A percentile compares a stretch with the other conserved stretches of the same genome.
These are phyloP conservation scores for Diorhabda carinulata DNA, from an alignment of 1,140 invertebrate genomes.

Conservation along the genomic window DNA sequence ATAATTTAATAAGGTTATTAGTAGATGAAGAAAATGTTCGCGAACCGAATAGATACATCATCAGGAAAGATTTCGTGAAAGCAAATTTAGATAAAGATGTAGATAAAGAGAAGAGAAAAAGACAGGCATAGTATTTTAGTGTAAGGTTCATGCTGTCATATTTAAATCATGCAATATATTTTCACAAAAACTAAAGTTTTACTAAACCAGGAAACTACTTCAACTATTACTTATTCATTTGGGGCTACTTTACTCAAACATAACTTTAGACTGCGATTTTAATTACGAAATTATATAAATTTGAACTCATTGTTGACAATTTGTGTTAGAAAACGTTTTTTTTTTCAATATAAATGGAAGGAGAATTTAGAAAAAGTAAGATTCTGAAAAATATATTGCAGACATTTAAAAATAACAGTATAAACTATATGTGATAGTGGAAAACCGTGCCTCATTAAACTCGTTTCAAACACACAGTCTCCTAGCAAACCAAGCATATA, in stretches of 20 bases:
- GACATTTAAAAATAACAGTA: not conserved
- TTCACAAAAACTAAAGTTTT: not conserved
- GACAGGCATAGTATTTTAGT: constrained; percentile 14
- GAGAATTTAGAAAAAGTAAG: too few relatives aligned
- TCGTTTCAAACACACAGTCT: not conserved
- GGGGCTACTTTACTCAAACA: too few relatives aligned
- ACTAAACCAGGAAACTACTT: not conserved
- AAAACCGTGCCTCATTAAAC: not conserved
- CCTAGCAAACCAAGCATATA: not conserved
- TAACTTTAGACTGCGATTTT: too few relatives aligned
- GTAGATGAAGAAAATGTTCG: constrained; percentile 17
- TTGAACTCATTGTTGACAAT: too few relatives aligned
- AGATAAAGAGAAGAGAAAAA: not conserved
- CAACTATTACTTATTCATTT: not conserved
- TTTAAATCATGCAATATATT: constrained; percentile 17
- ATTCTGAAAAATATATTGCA: not conserved
- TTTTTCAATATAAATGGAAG: too few relatives aligned
- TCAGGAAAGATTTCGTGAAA: constrained; percentile 10
- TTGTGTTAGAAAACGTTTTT: too few relatives aligned
- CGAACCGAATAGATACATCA: constrained; percentile 9
- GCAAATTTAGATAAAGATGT: constrained; percentile 10
- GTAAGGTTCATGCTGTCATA: constrained; percentile 14
- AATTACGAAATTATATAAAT: too few relatives aligned
- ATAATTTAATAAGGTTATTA: constrained; percentile 32
- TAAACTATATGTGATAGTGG: not conserved